Evolutionary conservation across 2,113 vertebrate genomes (phyloP).

Genomic region (Tamias sibiricus): DNA sequence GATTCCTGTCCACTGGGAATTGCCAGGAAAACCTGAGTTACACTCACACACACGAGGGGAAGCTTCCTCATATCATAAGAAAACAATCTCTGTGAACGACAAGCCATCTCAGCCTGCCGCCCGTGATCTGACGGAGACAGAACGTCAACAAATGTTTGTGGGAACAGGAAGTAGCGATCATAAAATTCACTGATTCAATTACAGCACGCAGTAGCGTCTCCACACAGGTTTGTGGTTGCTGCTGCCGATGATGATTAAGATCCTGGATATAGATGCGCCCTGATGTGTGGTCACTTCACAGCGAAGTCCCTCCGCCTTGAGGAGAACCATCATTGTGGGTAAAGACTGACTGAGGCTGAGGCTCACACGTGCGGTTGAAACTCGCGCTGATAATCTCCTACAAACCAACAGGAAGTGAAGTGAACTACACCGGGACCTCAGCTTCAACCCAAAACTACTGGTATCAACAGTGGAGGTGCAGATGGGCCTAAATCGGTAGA

Average conservation of each 20-base stretch:
- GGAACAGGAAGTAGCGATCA: conserved; percentile 51
- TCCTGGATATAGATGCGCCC: conserved; percentile 63
- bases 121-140: background rate
- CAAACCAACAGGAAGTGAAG: background rate
- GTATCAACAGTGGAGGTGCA: background rate
- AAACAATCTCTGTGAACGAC: background rate
- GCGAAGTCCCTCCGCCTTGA: conserved; percentile 63
- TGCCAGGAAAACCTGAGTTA: background rate
- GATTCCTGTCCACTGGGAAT: background rate
- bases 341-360: conserved; percentile 75
- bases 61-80: background rate
- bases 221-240: conserved; percentile 60
- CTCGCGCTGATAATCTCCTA: conserved; percentile 23
- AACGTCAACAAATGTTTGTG: conserved; percentile 52
- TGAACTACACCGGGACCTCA: background rate
- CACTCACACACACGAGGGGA: background rate
- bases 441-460: background rate
- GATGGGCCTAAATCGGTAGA: background rate
- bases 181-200: conserved; percentile 72
- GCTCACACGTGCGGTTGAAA: conserved; percentile 42
- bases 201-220: conserved; percentile 51
- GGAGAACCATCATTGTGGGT: conserved; percentile 61
- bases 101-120: background rate
- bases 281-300: conserved; percentile 73
- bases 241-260: conserved; percentile 48